Evolutionary conservation across 1,140 invertebrate species (phyloP).

Genomic region (Amyelois transitella): DNA sequence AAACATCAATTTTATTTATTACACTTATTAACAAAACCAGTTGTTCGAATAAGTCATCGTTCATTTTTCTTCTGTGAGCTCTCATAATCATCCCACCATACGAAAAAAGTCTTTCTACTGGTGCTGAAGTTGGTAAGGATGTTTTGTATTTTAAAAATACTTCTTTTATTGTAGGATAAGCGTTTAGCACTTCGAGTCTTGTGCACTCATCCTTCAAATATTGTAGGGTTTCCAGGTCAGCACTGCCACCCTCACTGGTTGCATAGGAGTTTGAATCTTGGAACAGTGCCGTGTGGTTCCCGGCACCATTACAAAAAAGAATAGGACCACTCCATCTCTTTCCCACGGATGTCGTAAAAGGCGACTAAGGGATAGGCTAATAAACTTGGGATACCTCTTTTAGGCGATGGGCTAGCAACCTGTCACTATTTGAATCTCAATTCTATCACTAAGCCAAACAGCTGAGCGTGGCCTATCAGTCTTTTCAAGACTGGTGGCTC

Average conservation of each 20-base stretch:
- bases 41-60: conserved; percentile 16
- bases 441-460: no score
- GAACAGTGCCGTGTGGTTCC: no score
- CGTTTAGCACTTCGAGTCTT: neutral
- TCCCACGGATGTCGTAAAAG: no score
- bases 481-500: no score
- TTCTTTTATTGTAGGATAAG: no score
- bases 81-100: conserved; percentile 24
- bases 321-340: no score
- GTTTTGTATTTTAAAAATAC: neutral
- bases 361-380: no score
- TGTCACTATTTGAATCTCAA: no score
- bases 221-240: neutral
- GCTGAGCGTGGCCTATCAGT: no score
- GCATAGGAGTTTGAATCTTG: neutral
- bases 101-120: conserved; percentile 26
- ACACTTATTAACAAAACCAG: neutral
- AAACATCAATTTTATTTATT: neutral
- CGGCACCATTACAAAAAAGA: neutral
- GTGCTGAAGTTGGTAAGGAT: no score
- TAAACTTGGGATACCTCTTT: no score
- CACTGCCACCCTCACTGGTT: neutral
- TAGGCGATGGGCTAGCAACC: no score
- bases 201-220: neutral
- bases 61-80: conserved; percentile 24